Conservation (phyloP, 1,140 invertebrate genomes). For the Pseudomyrmex gracilis region DNA sequence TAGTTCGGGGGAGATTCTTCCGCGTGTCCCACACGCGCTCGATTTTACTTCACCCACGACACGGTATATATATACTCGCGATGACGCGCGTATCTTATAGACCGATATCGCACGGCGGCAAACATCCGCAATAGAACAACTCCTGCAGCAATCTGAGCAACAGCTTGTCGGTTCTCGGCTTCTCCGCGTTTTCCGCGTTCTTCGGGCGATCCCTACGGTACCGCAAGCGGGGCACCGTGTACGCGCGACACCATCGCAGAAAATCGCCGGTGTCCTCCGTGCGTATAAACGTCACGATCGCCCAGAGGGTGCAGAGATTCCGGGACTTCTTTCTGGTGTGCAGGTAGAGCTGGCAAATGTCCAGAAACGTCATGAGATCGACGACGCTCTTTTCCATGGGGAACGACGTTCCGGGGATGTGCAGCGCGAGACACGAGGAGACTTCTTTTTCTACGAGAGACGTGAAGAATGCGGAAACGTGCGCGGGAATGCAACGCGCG, state of each 20-base stretch:
- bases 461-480: slow-evolving; percentile 4
- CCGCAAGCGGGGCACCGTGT: slow-evolving; percentile 76
- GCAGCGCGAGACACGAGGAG: neutral
- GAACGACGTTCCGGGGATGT: neutral
- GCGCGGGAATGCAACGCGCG: neutral
- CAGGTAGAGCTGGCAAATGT: slow-evolving; percentile 81
- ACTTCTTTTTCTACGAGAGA: neutral
- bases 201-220: slow-evolving; percentile 63
- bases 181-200: slow-evolving; percentile 38
- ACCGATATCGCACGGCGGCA: slow-evolving; percentile 71
- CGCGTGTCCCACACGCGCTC: neutral
- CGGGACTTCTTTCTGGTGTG: slow-evolving; percentile 74
- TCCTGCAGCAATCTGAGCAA: slow-evolving; percentile 75
- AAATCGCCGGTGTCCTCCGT: slow-evolving; percentile 79
- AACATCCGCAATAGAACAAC: slow-evolving; percentile 79
- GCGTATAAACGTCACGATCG: slow-evolving; percentile 81
- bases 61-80: no score
- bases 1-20: neutral
- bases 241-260: slow-evolving; percentile 78
- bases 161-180: slow-evolving; percentile 71
- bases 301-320: slow-evolving; percentile 80
- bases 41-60: neutral
- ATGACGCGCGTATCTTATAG: no score
- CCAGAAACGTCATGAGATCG: slow-evolving; percentile 80
- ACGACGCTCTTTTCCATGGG: slow-evolving; percentile 75